Base-by-base conservation (phyloP, 92 coral and sea anemone genomes). In the Palythoa grandis region DNA sequence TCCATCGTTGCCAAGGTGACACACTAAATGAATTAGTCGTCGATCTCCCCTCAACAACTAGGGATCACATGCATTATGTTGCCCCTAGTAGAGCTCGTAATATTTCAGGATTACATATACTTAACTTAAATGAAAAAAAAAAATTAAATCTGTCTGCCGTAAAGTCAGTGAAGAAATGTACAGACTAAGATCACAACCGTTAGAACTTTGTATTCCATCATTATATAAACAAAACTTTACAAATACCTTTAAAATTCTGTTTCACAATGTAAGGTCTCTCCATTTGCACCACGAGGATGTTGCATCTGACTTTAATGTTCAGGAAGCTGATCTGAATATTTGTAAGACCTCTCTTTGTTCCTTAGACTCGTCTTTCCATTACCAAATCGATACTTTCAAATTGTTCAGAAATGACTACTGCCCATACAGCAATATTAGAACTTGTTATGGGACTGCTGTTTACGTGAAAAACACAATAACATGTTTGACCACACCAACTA, bases 1-100 rank as follows among this genome's bases (percentile, higher is more conserved):
- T 58, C 65, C 20, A 58, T 58, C 65, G 65, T 15, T 58, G 65
- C 65, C 65, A 67, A 10, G 38, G 38, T 22, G 72, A 67, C 13
- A 67, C 72, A 20, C 10, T 20, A 0, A 67, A 20, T 7, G 38
- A 24, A 67, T 22, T 67, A 67, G 35, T 67, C 22, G 72, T 23
- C 10, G 72, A 67, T 10, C 13, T 67, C 2, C 12, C 10, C 4
- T 35, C 24, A 2, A 2, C 72, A 20, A 67, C 35, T 7, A 25
- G 19, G n/a, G 20, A 47, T 13, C 60, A 77, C 4, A 70, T 48
- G n/a, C 66, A 83, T 47, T 83, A 83, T 83, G 78, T 71, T 20
- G 87, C 67, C 58, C 87, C 70, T 10, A 83, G 87, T 13, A 83
- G 87, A 71, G 87, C 68, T 19, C 40, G 35, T 16, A 68, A 58